Percentiles rank a stretch among this genome's conserved stretches.
Evolutionary conservation across 2,888 invertebrate species (phyloP).

Genomic region (Noctua janthina): DNA sequence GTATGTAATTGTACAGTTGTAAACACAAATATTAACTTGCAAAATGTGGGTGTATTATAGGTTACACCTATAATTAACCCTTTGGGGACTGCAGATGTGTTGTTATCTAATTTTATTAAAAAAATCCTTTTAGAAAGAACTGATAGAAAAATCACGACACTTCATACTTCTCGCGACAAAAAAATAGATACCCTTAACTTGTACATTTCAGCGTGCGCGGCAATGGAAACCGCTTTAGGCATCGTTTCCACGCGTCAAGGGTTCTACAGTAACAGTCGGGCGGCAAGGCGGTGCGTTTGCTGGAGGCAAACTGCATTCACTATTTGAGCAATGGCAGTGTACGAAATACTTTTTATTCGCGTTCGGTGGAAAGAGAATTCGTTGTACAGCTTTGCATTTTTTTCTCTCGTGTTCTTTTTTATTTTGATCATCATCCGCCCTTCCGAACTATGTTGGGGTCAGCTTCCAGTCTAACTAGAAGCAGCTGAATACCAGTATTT

Average conservation of each 20-base stretch:
- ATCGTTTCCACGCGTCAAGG: slow-evolving; percentile 49
- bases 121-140: not conserved
- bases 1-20: no score
- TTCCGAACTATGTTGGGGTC: no score
- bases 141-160: not conserved
- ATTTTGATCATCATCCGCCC: no score
- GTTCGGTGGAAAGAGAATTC: slow-evolving; percentile 27
- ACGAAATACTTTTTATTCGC: slow-evolving; percentile 50
- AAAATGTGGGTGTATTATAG: no score
- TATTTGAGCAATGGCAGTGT: slow-evolving; percentile 51
- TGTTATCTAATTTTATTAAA: not conserved
- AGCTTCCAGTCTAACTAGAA: not conserved
- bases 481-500: not conserved
- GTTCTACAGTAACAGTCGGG: slow-evolving; percentile 36
- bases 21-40: no score
- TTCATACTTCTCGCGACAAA: not conserved
- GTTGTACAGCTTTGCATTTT: not conserved
- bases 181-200: slow-evolving; percentile 20
- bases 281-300: slow-evolving; percentile 47
- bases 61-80: no score
- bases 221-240: slow-evolving; percentile 47
- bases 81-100: no score
- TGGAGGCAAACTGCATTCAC: slow-evolving; percentile 45
- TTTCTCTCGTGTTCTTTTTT: not conserved
- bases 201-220: slow-evolving; percentile 9